A percentile compares a stretch with the other conserved stretches of the same genome.
These are phyloP conservation scores for Diploscapter pachys DNA, from an alignment of 1,140 invertebrate genomes.

Conservation along the genomic window DNA sequence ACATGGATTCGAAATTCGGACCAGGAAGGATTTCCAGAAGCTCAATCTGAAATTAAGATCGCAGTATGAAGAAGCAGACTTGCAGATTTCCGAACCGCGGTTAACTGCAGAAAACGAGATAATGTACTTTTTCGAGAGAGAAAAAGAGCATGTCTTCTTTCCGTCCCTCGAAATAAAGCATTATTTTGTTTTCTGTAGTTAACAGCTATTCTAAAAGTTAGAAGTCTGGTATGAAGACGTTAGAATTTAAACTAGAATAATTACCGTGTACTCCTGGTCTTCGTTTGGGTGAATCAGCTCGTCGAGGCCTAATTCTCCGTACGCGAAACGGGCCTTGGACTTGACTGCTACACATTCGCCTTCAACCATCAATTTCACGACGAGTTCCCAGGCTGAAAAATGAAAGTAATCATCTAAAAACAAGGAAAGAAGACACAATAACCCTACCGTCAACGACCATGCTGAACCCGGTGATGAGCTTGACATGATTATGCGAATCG, in stretches of 20 bases:
- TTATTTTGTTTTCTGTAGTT: too few species aligned
- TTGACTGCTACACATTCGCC: conserved; percentile 11
- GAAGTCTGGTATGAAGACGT: too few species aligned
- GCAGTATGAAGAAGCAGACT: neutral
- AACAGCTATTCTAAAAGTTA: neutral
- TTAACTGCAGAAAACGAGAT: too few species aligned
- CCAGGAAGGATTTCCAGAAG: conserved; percentile 3
- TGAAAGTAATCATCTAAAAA: neutral
- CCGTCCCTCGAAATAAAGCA: too few species aligned
- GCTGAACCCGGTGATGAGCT: conserved; percentile 13
- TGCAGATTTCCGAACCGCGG: too few species aligned
- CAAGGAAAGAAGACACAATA: neutral
- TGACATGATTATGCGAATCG: conserved; percentile 3
- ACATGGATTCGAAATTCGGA: conserved; percentile 3
- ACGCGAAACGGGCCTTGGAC: conserved; percentile 12
- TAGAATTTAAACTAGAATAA: neutral
- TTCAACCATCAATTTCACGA: conserved; percentile 19
- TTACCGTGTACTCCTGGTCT: conserved; percentile 26
- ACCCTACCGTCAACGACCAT: conserved; percentile 22
- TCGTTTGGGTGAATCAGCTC: conserved; percentile 2
- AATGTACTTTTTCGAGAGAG: too few species aligned
- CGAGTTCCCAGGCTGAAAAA: conserved; percentile 21
- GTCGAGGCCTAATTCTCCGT: conserved; percentile 23
- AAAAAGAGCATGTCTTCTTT: too few species aligned
- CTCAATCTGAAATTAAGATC: conserved; percentile 3